These are phyloP conservation scores for Decapterus maruadsi DNA, from an alignment of 2,797 vertebrate genomes.

Conservation along the genomic window DNA sequence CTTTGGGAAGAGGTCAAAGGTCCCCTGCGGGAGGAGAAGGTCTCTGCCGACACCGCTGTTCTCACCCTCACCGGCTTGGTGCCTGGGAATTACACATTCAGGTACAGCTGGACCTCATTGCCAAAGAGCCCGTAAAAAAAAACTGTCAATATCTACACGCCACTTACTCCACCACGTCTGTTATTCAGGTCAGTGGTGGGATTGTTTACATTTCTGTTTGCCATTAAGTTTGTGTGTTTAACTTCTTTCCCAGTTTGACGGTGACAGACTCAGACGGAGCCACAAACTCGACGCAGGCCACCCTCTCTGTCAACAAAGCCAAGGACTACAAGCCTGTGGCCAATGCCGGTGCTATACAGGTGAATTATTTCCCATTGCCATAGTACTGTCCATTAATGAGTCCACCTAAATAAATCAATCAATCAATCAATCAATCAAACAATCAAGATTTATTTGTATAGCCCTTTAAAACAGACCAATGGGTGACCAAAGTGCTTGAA, in stretches of 20 bases:
- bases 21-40: slow-evolving; percentile 94
- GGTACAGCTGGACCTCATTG: slow-evolving; percentile 76
- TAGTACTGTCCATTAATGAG: neutral
- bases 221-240: neutral
- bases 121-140: neutral
- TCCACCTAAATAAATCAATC: too few species aligned
- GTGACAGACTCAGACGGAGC: slow-evolving; percentile 96
- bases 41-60: slow-evolving; percentile 90
- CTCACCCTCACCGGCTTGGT: slow-evolving; percentile 93
- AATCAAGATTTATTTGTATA: too few species aligned
- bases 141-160: neutral
- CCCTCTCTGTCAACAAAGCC: slow-evolving; percentile 93
- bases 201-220: neutral
- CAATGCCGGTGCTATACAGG: slow-evolving; percentile 92
- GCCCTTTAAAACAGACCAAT: too few species aligned
- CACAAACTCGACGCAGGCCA: slow-evolving; percentile 91
- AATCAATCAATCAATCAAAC: too few species aligned
- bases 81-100: slow-evolving; percentile 97
- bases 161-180: neutral
- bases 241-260: slow-evolving; percentile 86
- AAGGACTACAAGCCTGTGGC: slow-evolving; percentile 96
- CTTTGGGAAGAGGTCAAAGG: slow-evolving; percentile 98
- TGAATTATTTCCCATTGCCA: neutral
- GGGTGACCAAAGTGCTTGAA: too few species aligned
- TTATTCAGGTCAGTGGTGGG: neutral